Evolutionary conservation across 2,113 vertebrate species (phyloP), one percentile per base, ranked within the genome.

Genomic region (Dipodomys ordii): DNA sequence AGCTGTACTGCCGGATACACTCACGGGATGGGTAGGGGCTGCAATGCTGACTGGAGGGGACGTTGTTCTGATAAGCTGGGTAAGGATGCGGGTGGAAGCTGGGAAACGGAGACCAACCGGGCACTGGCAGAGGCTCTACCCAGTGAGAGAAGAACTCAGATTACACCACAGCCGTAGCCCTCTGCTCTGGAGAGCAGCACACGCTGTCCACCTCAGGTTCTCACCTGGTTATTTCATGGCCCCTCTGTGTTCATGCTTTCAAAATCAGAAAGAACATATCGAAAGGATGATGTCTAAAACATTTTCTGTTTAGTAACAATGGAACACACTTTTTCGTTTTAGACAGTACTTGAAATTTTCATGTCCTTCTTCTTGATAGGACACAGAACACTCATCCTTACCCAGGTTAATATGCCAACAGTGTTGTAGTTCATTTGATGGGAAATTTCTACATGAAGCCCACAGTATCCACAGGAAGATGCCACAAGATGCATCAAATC

Each of bases 21-120:
- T 60, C 9, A 23, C 0, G 11, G 7, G 18, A 6, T 8, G 18
- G 25, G 0, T 5, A 1, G 8, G 30, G 44, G 10, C 16, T 0
- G 8, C 16, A 28, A 20, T 23, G 44, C 44, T 46, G 27, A 68
- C 5, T 46, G 27, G 16, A 6, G 28, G 28, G 19, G 9, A 10
- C 9, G 35, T 0, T 3, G 10, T 69, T 57, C 19, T 46, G 28
- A 27, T 44, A 7, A 6, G 6, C 10, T 27, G 27, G 2, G 0
- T 3, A 20, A 2, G 7, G 20, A 27, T 0, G 10, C n/a, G 16
- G n/a, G 16, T 49, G 35, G 30, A 16, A 27, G 9, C 27, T 1
- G 23, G 49, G 25, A 30, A 20, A 10, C 30, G 27, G 35, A 28
- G 74, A 2, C 0, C 16, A 1, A 4, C 11, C 23, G 16, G 8